phyloP scores from a whole-genome alignment of 2,797 vertebrate species.

The Eulemur rubriventer region DNA sequence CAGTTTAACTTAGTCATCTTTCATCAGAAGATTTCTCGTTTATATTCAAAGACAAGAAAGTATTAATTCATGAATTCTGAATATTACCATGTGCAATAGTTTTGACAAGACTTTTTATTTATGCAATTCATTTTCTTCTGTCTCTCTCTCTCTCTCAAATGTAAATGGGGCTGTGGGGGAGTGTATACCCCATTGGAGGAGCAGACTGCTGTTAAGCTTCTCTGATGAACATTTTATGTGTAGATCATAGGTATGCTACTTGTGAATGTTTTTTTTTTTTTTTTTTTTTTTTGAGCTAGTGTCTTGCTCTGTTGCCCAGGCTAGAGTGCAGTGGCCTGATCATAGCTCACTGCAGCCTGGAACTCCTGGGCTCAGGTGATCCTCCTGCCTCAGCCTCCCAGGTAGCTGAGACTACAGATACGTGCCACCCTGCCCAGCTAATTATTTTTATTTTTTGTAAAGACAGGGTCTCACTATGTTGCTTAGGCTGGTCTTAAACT shows the following conservation, averaged over 20 bases:
- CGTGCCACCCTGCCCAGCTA: background rate
- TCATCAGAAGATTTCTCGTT: slow-evolving; percentile 7
- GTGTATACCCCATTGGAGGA: background rate
- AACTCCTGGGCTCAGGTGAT: background rate
- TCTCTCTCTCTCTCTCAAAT: background rate
- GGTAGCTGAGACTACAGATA: background rate
- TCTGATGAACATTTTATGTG: background rate
- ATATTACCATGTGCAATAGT: background rate
- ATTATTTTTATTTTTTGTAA: too few relatives aligned
- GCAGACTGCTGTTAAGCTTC: background rate
- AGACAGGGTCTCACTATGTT: too few relatives aligned
- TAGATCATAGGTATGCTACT: background rate
- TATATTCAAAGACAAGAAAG: slow-evolving; percentile 49
- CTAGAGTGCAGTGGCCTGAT: background rate
- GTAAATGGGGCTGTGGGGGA: background rate
- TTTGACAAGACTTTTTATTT: slow-evolving; percentile 30
- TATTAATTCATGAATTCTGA: slow-evolving; percentile 56
- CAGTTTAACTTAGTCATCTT: slow-evolving; percentile 14
- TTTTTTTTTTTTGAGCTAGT: background rate
- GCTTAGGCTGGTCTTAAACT: background rate
- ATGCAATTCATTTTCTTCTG: background rate
- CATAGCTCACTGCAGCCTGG: background rate
- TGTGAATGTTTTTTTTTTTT: background rate
- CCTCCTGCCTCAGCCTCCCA: background rate
- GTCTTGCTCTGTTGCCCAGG: too few relatives aligned